Evolutionary conservation across 1,140 invertebrate genomes (phyloP).

Genomic region (Ctenoplectra terminalis): DNA sequence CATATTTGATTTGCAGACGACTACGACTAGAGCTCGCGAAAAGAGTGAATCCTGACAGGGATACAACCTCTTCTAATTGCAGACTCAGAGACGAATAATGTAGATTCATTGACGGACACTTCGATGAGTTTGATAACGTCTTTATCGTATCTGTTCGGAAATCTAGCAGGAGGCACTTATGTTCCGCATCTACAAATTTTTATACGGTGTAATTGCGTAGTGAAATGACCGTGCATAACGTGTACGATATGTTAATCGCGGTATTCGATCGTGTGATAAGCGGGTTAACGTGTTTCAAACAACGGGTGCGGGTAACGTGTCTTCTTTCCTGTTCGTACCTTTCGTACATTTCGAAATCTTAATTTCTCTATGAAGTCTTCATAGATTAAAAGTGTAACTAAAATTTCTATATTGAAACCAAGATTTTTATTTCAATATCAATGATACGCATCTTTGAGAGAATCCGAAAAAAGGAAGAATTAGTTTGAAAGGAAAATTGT

Average conservation of each 20-base stretch:
- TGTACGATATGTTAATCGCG: conserved; percentile 26
- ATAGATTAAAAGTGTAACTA: background rate
- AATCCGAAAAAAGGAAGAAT: too few relatives aligned
- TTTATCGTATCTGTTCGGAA: background rate
- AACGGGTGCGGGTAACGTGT: conserved; percentile 1
- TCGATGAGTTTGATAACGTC: conserved; percentile 3
- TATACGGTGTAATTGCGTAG: background rate
- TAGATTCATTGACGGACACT: too few relatives aligned
- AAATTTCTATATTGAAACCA: too few relatives aligned
- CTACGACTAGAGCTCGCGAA: too few relatives aligned
- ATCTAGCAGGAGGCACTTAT: background rate
- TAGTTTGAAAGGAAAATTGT: background rate
- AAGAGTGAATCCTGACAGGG: too few relatives aligned
- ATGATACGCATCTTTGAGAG: too few relatives aligned
- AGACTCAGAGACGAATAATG: background rate
- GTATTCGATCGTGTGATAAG: conserved; percentile 16
- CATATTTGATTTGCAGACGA: too few relatives aligned
- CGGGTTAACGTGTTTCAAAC: conserved; percentile 6
- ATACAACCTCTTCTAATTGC: too few relatives aligned
- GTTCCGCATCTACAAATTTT: conserved; percentile 3
- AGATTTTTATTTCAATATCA: too few relatives aligned
- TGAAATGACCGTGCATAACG: background rate
- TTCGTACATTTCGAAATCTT: background rate
- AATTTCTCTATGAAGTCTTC: background rate
- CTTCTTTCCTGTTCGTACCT: background rate